These are phyloP conservation scores for Ceratina calcarata DNA, from an alignment of 1,140 invertebrate species.

Conservation along the genomic window DNA sequence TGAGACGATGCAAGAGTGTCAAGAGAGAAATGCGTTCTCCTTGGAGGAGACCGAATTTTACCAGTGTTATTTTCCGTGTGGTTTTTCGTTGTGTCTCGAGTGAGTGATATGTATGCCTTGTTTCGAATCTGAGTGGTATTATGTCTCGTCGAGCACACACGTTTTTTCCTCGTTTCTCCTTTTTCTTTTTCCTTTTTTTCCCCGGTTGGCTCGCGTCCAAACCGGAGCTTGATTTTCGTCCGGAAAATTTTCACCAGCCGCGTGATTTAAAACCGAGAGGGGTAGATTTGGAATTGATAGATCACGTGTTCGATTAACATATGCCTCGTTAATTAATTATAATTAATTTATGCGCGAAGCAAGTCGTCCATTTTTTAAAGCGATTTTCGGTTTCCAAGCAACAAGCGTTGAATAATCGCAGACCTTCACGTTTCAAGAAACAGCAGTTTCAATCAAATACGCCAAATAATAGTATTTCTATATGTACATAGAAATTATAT, in stretches of 20 bases:
- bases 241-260: neutral
- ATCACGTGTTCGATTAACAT: neutral
- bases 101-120: conserved; percentile 40
- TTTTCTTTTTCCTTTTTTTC: neutral
- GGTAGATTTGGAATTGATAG: neutral
- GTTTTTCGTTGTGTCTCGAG: conserved; percentile 35
- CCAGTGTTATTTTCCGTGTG: conserved; percentile 24
- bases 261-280: neutral
- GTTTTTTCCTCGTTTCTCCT: neutral
- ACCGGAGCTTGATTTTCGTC: conserved; percentile 19
- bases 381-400: no score
- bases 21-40: conserved; percentile 58
- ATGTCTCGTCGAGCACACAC: conserved; percentile 21
- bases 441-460: no score
- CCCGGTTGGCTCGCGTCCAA: conserved; percentile 20
- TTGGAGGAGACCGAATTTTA: conserved; percentile 25
- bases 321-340: no score
- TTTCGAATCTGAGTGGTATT: conserved; percentile 51
- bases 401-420: no score
- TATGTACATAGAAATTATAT: conserved; percentile 28
- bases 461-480: conserved; percentile 55
- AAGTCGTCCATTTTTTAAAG: no score
- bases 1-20: conserved; percentile 60
- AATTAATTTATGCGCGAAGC: no score
- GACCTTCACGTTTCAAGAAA: conserved; percentile 15